A percentile compares a stretch with the other conserved stretches of the same genome.
Conservation (phyloP, 2,888 invertebrate genomes). For the Cabera pusaria region DNA sequence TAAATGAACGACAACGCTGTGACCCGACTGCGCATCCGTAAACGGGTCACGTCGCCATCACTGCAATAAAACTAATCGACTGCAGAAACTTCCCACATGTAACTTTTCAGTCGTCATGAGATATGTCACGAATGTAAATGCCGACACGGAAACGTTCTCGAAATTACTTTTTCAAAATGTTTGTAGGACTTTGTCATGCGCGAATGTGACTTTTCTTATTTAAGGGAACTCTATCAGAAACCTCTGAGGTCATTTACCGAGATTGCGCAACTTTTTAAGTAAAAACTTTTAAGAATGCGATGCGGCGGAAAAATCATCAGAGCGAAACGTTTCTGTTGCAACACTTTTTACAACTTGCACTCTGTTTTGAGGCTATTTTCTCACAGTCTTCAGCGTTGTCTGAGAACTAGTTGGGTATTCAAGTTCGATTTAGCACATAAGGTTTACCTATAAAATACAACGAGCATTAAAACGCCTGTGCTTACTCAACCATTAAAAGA, state of each 20-base stretch:
- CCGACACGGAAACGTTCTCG: conserved; percentile 43
- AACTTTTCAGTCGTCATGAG: conserved; percentile 48
- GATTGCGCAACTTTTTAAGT: conserved; percentile 39
- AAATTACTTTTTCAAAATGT: conserved; percentile 26
- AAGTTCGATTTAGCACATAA: conserved; percentile 15
- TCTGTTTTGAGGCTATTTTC: conserved; percentile 15
- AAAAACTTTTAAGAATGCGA: conserved; percentile 44
- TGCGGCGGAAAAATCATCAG: conserved; percentile 45
- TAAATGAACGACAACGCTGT: conserved; percentile 69
- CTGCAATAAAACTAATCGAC: conserved; percentile 62
- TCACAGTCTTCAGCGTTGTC: conserved; percentile 15
- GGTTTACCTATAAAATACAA: conserved; percentile 18
- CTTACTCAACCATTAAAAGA: conserved; percentile 23
- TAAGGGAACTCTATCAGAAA: conserved; percentile 22
- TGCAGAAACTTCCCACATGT: conserved; percentile 51
- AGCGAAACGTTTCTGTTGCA: conserved; percentile 34
- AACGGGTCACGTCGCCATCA: conserved; percentile 61
- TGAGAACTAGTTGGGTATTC: conserved; percentile 8
- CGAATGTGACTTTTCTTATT: conserved; percentile 21
- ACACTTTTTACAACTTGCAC: conserved; percentile 28
- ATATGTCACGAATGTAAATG: conserved; percentile 52
- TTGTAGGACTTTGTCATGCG: conserved; percentile 18
- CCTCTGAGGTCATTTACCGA: conserved; percentile 33
- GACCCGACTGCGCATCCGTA: conserved; percentile 61
- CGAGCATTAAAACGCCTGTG: conserved; percentile 10